Conservation (phyloP, 2,888 invertebrate species). For the Papilio elwesi region DNA sequence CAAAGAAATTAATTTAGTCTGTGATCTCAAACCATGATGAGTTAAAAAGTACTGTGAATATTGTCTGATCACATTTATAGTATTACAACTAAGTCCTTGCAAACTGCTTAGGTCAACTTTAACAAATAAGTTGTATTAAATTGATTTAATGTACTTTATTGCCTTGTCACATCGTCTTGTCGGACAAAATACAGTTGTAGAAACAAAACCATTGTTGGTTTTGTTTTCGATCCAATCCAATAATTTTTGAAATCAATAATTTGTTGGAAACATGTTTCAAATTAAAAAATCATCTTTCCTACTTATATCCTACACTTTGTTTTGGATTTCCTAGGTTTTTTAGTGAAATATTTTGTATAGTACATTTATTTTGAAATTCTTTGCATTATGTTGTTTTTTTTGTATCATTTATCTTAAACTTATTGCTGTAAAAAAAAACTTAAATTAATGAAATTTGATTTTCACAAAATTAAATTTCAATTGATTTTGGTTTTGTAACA, state of each 20-base stretch:
- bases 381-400: not conserved
- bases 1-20: conserved; percentile 17
- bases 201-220: not conserved
- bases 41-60: conserved; percentile 8
- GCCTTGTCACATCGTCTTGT: not conserved
- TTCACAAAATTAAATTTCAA: not conserved
- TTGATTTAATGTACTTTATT: conserved; percentile 5
- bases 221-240: not conserved
- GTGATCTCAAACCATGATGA: conserved; percentile 13
- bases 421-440: not conserved
- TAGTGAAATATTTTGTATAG: not conserved
- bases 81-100: conserved; percentile 21
- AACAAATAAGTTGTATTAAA: not conserved
- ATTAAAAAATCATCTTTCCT: not conserved
- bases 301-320: not conserved
- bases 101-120: conserved; percentile 10
- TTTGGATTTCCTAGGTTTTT: not conserved
- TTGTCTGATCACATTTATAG: conserved; percentile 11
- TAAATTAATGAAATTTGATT: not conserved
- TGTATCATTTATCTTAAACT: not conserved
- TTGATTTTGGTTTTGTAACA: conserved; percentile 5
- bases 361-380: conserved; percentile 4
- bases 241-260: not conserved
- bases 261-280: too few relatives aligned
- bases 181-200: not conserved